Base-by-base conservation (phyloP, 2,113 vertebrate genomes). In the Nerophis lumbriciformis region DNA sequence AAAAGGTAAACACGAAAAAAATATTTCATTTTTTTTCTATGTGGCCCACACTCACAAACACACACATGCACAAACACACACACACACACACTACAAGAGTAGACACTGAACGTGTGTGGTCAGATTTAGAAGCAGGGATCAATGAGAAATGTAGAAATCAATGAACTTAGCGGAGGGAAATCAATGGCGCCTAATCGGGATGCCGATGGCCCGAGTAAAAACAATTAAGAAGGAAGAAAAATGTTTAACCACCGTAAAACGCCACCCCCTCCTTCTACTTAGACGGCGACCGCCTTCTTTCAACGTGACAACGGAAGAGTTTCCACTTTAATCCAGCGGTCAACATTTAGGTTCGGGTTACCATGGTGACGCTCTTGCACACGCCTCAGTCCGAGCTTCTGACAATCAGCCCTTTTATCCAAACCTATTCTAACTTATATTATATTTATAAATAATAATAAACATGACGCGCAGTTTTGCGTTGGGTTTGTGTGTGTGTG, bases 91-190 rank as follows among this genome's bases (percentile, higher is more conserved):
- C 49, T 10, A 38, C 21, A 69, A 62, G 70, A 57, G 69, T 59
- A 79, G 63, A 68, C 63, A 70, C 77, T 74, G 59, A 77, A 68
- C 76, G 79, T 79, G 87, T 87, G 88, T 84, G 87, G 91, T 92
- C 91, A 94, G 93, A 95, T 96, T 94, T 94, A 96, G 92, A 93
- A 93, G 92, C 66, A 36, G 67, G 90, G 93, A 94, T 96, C 94
- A 94, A 95, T 96, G 93, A 92, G 94, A 94, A 95, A 95, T 93
- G 94, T 93, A 94, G 93, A 94, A 95, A 95, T 96, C 94, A 93
- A 96, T 95, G 93, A 92, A 92, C 92, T 93, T 93, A 93, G 93
- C 92, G 85, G 92, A 91, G 92, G 90, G 93, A 93, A 94, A 95
- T 96, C 94, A 91, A 96, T 95, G 93, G 86, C 84, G 88, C 81